Conservation (phyloP, 2,888 invertebrate genomes). For the Elmis aenea region DNA sequence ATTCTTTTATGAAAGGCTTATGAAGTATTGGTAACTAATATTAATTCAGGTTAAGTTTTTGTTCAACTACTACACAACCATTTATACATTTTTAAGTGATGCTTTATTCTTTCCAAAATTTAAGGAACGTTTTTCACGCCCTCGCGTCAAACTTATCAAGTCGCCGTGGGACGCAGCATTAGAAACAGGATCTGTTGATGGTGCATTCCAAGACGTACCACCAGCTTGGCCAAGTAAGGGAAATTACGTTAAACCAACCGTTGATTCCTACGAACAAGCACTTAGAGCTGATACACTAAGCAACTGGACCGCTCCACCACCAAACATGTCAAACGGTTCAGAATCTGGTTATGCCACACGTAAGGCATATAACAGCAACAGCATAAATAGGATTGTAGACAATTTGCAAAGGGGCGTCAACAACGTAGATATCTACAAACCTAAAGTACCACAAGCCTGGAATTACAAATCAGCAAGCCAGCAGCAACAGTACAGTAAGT, state of each 20-base stretch:
- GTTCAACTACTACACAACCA: too few relatives aligned
- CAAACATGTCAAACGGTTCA: conserved; percentile 21
- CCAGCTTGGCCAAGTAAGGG: conserved; percentile 39
- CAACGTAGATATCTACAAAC: conserved; percentile 48
- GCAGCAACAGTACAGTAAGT: conserved; percentile 43
- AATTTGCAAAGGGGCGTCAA: conserved; percentile 41
- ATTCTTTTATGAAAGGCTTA: too few relatives aligned
- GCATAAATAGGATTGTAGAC: conserved; percentile 44
- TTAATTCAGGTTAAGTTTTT: too few relatives aligned
- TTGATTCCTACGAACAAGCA: conserved; percentile 43
- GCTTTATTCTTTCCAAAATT: too few relatives aligned
- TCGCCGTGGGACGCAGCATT: conserved; percentile 71
- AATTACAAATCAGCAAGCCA: conserved; percentile 34
- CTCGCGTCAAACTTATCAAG: conserved; percentile 57
- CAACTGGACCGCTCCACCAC: conserved; percentile 31
- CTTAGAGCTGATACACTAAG: conserved; percentile 34
- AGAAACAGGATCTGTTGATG: conserved; percentile 64
- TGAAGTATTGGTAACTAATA: too few relatives aligned
- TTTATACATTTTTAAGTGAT: too few relatives aligned
- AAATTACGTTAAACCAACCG: conserved; percentile 40
- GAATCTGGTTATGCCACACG: conserved; percentile 37
- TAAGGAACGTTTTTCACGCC: conserved; percentile 55
- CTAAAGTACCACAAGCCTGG: conserved; percentile 50
- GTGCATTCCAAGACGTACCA: conserved; percentile 56
- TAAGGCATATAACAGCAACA: conserved; percentile 44